Base-by-base conservation (phyloP, 2,888 invertebrate species). In the Lepidonotus clava region DNA sequence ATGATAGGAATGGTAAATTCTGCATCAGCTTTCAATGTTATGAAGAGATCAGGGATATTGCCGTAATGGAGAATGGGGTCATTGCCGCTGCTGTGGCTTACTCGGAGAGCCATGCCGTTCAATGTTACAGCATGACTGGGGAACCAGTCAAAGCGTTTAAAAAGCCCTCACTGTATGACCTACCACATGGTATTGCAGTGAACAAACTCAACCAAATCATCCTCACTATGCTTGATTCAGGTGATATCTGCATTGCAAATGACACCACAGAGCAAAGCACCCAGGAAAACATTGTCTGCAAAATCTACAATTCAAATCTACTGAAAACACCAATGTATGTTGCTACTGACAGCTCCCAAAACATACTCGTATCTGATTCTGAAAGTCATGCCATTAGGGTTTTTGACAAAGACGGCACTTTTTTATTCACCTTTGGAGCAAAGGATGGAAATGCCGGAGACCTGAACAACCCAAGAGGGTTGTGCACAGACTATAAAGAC, bases 311-410 rank as follows among this genome's bases (percentile, higher is more conserved):
- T 0, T 90, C 92, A 41, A 90, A 90, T 34, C 91, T 91, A 46
- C 91, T 92, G 40, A 85, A 88, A 32, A 87, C 89, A 6, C 92
- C 93, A 8, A 89, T 88, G 21, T 91, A 90, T 88, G 88, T 92
- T 5, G 86, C 92, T 11, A 88, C 90, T 2, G 91, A 92, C 67
- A 87, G 85, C n/a, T 92, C 92, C 86, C 88, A 90, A 71, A 89
- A 92, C 24, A 90, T 93, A 38, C 88, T 92, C 40, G 91, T 93
- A 6, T 90, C 91, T 0, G 92, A 93, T 86, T 90, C 89, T 38
- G 89, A 89, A 6, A 92, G 91, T 85, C 87, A 92, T 86, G 91
- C 90, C 80, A 84, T 93, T 34, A 90, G 91, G 87, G 87, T 92
- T 0, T 92, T 90, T 87, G 90, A 89, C 56, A 85, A 87, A 6